These are phyloP conservation scores for Periplaneta americana DNA, from an alignment of 1,140 invertebrate genomes.

Conservation along the genomic window DNA sequence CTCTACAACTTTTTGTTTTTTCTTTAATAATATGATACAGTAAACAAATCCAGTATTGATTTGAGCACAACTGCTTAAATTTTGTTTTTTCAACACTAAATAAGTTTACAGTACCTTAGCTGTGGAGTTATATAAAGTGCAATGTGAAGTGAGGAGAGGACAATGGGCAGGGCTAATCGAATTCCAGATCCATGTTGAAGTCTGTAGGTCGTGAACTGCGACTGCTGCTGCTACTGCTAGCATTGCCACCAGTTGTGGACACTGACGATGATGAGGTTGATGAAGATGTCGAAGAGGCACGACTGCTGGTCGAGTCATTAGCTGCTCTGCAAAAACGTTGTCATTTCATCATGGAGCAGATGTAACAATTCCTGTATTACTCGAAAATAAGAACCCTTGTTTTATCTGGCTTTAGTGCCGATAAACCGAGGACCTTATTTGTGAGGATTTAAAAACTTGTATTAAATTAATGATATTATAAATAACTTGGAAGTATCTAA, in stretches of 20 bases:
- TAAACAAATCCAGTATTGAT: not conserved
- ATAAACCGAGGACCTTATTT: no score
- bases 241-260: not conserved
- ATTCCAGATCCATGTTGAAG: slow-evolving; percentile 16
- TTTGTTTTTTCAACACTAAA: slow-evolving; percentile 2
- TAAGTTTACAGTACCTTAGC: slow-evolving; percentile 4
- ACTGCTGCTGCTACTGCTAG: slow-evolving; percentile 5
- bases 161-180: slow-evolving; percentile 10
- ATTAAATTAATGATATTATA: no score
- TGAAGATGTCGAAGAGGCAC: slow-evolving; percentile 7
- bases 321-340: slow-evolving; percentile 4
- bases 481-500: no score
- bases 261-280: slow-evolving; percentile 11
- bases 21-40: not conserved
- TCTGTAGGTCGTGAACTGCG: slow-evolving; percentile 1
- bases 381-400: no score
- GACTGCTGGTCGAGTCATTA: slow-evolving; percentile 2
- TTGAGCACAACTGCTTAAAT: not conserved
- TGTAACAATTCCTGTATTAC: no score
- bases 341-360: not conserved
- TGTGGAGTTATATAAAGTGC: no score
- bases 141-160: slow-evolving; percentile 1
- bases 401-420: no score
- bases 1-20: not conserved
- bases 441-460: no score